Evolutionary conservation across 1,140 invertebrate species (phyloP), one percentile per base, ranked within the genome.

Genomic region (Zeugodacus cucurbitae): DNA sequence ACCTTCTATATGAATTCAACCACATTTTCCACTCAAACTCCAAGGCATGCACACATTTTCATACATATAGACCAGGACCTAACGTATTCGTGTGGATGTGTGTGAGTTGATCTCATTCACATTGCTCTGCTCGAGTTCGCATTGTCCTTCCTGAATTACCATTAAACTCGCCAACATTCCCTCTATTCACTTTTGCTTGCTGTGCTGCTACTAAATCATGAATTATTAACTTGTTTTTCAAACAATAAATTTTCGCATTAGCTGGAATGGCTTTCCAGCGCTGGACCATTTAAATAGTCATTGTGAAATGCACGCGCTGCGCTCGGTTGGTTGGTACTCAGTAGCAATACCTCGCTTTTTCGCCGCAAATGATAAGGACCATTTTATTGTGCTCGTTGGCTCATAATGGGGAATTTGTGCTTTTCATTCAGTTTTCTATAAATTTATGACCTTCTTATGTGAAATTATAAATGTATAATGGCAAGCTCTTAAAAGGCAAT

Each of bases 201-300:
- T 82, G 22, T 29, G 74, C 41, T 82, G 74, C 7, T 48, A 82
- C 41, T 82, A 82, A 82, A 82, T 82, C 74, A 82, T 82, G 74
- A 82, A 82, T 82, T 82, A 82, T 82, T 82, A 82, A 82, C 41
- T 82, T 82, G 74, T 82, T 82, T 82, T 82, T 82, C 74, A 82
- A 82, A 82, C 74, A 82, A 82, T 82, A 82, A 82, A 82, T 82
- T 82, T 48, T 82, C 74, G 74, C 74, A 82, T 82, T 82, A 82
- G 74, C 74, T 82, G 74, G 74, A 82, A 82, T 82, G 74, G 44
- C 74, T 82, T 82, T 82, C 41, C 74, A 82, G 48, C 74, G 41
- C 41, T 82, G 74, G 74, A 82, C 74, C 74, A 82, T 82, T 82
- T 82, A 48, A 41, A 82, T 82, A 82, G 7, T n/a, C 26, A 74